Percentiles rank a stretch among this genome's conserved stretches.
Conservation (phyloP, 2,797 vertebrate genomes). For the Botia kubotai region DNA sequence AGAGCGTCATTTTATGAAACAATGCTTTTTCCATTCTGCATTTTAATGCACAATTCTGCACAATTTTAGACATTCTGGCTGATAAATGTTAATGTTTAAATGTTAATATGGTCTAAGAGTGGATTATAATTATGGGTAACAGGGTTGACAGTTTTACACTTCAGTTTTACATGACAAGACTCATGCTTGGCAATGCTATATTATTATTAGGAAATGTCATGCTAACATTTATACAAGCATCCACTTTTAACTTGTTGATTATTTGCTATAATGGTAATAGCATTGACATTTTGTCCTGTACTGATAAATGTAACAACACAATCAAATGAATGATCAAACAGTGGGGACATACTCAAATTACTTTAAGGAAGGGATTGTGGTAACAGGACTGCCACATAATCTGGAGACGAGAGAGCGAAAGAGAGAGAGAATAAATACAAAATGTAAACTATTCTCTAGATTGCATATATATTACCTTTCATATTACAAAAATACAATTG, state of each 20-base stretch:
- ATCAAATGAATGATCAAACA: neutral
- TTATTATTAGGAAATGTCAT: neutral
- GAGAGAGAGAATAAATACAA: no score
- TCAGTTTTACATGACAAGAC: neutral
- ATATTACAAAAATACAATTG: no score
- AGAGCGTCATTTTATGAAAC: neutral
- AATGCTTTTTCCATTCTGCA: neutral
- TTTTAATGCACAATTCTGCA: neutral
- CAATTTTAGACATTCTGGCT: neutral
- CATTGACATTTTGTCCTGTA: neutral
- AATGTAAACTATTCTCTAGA: no score
- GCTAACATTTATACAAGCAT: neutral
- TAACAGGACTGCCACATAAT: neutral
- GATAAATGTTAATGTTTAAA: neutral
- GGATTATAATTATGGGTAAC: constrained; percentile 5
- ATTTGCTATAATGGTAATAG: neutral
- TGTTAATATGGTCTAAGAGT: neutral
- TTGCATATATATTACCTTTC: no score
- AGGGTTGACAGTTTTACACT: neutral
- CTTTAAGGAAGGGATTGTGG: neutral
- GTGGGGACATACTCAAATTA: neutral
- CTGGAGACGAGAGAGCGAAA: no score
- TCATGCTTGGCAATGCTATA: neutral
- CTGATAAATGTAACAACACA: neutral
- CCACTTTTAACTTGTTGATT: neutral